Percentiles rank a stretch among this genome's conserved stretches.
These are phyloP conservation scores for Eumeta japonica DNA, from an alignment of 1,140 invertebrate species.

Conservation along the genomic window DNA sequence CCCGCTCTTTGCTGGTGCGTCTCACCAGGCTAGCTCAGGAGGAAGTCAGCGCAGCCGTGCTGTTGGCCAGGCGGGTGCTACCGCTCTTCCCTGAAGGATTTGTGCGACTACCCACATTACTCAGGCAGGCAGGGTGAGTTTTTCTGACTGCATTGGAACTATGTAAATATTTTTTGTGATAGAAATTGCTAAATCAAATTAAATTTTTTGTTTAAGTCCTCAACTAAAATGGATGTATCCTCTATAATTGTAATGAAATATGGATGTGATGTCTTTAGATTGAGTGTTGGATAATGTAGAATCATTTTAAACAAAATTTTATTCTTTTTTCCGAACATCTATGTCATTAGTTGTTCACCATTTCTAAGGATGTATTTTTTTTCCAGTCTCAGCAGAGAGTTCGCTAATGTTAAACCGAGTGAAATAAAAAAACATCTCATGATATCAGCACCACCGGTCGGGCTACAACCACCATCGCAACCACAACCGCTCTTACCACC, in stretches of 20 bases:
- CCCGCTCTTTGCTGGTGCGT: constrained; percentile 20
- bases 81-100: constrained; percentile 49
- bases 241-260: no score
- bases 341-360: constrained; percentile 1
- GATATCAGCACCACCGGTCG: constrained; percentile 19
- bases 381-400: constrained; percentile 43
- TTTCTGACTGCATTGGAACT: not conserved
- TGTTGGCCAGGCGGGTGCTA: constrained; percentile 25
- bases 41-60: constrained; percentile 17
- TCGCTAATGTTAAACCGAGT: constrained; percentile 33
- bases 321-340: no score
- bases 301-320: no score
- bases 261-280: no score
- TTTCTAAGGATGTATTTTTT: constrained; percentile 3
- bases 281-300: no score
- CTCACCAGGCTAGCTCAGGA: constrained; percentile 18
- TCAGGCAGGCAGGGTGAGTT: constrained; percentile 43
- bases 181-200: no score
- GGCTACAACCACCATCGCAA: constrained; percentile 11
- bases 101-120: constrained; percentile 43
- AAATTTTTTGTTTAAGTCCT: no score
- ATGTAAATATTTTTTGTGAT: not conserved
- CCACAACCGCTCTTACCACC: constrained; percentile 3
- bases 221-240: no score
- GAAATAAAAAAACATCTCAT: constrained; percentile 32